These are phyloP conservation scores for Silvanus unidentatus DNA, from an alignment of 2,888 invertebrate genomes.

Conservation along the genomic window DNA sequence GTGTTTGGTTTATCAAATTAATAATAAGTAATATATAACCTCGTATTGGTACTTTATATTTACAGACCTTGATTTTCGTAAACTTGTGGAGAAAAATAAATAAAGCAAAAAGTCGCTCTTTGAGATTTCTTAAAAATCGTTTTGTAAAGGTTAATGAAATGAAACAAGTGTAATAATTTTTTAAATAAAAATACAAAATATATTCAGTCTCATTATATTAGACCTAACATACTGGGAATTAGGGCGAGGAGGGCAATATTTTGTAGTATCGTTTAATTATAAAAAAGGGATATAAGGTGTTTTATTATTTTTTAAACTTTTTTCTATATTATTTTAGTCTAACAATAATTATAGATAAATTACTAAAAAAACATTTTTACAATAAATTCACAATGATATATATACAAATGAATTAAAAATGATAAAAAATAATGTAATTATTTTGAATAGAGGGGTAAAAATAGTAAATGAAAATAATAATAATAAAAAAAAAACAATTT, in stretches of 20 bases:
- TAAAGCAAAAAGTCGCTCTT: background rate
- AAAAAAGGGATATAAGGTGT: too few species aligned
- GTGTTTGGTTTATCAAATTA: too few species aligned
- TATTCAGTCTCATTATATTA: constrained; percentile 44
- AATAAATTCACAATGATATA: constrained; percentile 38
- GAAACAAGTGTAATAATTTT: constrained; percentile 29
- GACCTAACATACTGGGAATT: constrained; percentile 36
- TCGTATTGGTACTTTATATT: constrained; percentile 28
- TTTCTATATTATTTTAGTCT: constrained; percentile 17
- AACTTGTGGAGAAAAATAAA: background rate
- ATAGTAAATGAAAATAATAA: constrained; percentile 22
- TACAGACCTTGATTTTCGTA: constrained; percentile 5
- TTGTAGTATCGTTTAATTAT: too few species aligned
- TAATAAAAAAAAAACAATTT: constrained; percentile 18
- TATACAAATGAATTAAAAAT: constrained; percentile 30
- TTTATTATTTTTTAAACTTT: too few species aligned
- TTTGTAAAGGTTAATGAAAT: too few species aligned
- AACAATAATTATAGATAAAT: constrained; percentile 33
- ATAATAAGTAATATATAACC: constrained; percentile 20
- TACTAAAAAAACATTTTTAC: constrained; percentile 39
- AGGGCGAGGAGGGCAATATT: too few species aligned
- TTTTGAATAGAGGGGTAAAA: background rate
- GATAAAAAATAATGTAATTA: background rate
- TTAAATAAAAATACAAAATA: constrained; percentile 38
- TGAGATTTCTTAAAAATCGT: background rate